Conservation (phyloP, 2,113 vertebrate species). For the Hippocampus mohnikei region DNA sequence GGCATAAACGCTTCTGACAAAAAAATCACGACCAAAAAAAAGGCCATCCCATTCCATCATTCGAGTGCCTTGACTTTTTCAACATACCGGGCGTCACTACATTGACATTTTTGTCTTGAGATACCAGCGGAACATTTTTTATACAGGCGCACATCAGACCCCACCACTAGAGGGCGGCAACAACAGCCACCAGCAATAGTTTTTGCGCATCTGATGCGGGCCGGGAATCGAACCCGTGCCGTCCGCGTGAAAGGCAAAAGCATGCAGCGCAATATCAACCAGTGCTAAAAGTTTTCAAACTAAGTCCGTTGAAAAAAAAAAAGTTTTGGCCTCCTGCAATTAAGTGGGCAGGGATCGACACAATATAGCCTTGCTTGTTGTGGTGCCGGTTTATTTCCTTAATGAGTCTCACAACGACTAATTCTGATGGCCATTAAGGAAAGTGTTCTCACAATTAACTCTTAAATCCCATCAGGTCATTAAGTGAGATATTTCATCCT, state of each 20-base stretch:
- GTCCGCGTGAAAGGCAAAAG: not conserved
- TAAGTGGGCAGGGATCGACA: slow-evolving; percentile 25
- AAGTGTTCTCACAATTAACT: slow-evolving; percentile 59
- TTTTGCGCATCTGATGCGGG: too few relatives aligned
- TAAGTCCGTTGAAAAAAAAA: slow-evolving; percentile 14
- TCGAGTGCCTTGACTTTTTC: too few relatives aligned
- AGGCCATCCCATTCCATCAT: too few relatives aligned
- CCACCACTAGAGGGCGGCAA: too few relatives aligned
- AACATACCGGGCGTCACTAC: too few relatives aligned
- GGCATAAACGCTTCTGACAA: too few relatives aligned
- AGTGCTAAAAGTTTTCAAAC: slow-evolving; percentile 6
- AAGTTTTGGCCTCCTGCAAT: slow-evolving; percentile 15
- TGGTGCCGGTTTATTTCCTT: slow-evolving; percentile 49
- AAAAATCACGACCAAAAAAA: too few relatives aligned
- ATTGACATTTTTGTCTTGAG: too few relatives aligned
- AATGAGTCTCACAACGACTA: slow-evolving; percentile 59
- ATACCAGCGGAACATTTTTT: too few relatives aligned
- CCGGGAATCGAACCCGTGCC: not conserved
- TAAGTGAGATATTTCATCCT: slow-evolving; percentile 14
- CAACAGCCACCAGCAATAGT: too few relatives aligned
- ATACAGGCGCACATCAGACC: too few relatives aligned
- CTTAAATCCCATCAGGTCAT: slow-evolving; percentile 43
- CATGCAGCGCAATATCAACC: not conserved
- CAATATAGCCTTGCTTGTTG: slow-evolving; percentile 12
- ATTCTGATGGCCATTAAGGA: slow-evolving; percentile 39